Percentiles rank a stretch among this genome's conserved stretches.
Evolutionary conservation across 2,888 invertebrate genomes (phyloP).

Genomic region (Chaetoderma sp.): DNA sequence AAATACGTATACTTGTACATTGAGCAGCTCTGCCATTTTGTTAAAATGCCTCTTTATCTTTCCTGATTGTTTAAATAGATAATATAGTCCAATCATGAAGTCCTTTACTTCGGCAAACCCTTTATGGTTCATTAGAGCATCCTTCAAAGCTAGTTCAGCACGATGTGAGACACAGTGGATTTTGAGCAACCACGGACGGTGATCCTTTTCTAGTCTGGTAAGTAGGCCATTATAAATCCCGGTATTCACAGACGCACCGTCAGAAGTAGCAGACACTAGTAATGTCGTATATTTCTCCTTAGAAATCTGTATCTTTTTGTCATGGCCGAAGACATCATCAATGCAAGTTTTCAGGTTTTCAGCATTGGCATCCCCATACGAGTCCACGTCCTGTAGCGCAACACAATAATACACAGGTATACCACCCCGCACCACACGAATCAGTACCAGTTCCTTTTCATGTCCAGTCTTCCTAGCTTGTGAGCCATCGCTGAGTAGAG

Average conservation of each 20-base stretch:
- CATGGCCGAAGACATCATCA: not conserved
- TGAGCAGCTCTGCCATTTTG: not conserved
- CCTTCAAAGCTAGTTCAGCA: slow-evolving; percentile 1
- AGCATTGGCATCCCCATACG: slow-evolving; percentile 8
- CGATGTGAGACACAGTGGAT: slow-evolving; percentile 1
- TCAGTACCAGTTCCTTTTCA: slow-evolving; percentile 7
- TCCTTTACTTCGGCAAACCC: not conserved
- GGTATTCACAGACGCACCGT: not conserved
- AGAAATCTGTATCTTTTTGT: slow-evolving; percentile 1
- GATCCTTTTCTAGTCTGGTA: not conserved
- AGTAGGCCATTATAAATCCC: not conserved
- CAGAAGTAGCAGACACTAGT: not conserved
- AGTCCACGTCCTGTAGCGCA: not conserved
- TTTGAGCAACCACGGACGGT: slow-evolving; percentile 2
- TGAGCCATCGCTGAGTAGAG: slow-evolving; percentile 3
- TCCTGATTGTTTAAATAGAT: not conserved
- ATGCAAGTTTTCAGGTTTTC: not conserved
- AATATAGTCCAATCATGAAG: slow-evolving; percentile 1
- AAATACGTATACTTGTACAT: not conserved
- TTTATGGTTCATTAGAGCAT: not conserved
- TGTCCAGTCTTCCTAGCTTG: slow-evolving; percentile 2
- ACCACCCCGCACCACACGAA: slow-evolving; percentile 4
- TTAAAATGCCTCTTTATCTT: not conserved
- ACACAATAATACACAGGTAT: slow-evolving; percentile 9
- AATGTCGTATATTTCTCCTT: not conserved